Conservation (phyloP, 2,888 invertebrate genomes). For the Tolmerus cingulatus region DNA sequence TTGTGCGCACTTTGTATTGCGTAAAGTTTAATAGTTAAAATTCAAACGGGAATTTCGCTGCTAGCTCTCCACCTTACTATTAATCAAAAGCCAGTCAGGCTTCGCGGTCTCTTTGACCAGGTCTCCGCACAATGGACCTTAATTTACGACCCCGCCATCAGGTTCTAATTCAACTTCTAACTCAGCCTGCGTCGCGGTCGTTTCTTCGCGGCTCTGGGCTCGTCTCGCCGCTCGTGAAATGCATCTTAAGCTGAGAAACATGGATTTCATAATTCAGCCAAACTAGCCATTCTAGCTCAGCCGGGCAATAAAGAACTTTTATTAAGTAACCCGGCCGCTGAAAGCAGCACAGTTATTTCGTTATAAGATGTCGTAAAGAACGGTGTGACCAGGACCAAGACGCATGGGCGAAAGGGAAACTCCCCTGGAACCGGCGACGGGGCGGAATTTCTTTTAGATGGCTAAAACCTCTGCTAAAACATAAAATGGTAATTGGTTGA, state of each 20-base stretch:
- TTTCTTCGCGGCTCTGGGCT: not conserved
- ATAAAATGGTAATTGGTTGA: not conserved
- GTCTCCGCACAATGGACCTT: conserved; percentile 22
- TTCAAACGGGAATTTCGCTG: conserved; percentile 22
- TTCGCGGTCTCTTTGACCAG: conserved; percentile 19
- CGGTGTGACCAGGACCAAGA: not conserved
- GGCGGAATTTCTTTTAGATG: not conserved
- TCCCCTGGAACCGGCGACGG: not conserved
- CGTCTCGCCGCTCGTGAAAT: not conserved
- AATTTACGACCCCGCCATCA: conserved; percentile 25
- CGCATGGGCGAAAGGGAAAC: not conserved
- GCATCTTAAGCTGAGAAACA: conserved; percentile 20
- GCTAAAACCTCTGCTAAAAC: not conserved
- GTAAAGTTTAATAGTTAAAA: conserved; percentile 19
- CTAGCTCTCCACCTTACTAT: not conserved
- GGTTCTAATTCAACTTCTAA: conserved; percentile 31
- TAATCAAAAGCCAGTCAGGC: conserved; percentile 4
- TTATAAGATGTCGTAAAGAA: conserved; percentile 8
- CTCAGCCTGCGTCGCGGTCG: not conserved
- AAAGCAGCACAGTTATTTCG: conserved; percentile 9
- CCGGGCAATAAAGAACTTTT: conserved; percentile 6
- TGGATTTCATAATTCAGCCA: conserved; percentile 4
- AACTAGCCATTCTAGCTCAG: not conserved
- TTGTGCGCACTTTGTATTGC: not conserved
- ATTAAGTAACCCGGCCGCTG: not conserved